Evolutionary conservation across 1,140 invertebrate genomes (phyloP).

Genomic region (Aphis craccivora): DNA sequence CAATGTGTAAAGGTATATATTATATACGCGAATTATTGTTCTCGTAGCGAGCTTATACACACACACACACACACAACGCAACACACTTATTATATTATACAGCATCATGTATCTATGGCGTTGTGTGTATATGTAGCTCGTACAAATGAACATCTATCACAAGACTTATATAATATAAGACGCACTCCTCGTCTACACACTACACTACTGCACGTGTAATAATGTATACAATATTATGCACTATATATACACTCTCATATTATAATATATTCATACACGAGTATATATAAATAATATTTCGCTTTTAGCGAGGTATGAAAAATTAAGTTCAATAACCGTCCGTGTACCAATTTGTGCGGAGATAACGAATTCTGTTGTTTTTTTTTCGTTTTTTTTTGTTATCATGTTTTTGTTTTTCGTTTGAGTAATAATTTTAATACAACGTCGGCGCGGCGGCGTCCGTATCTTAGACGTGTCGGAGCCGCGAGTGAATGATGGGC

Average conservation of each 20-base stretch:
- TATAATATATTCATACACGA: background rate
- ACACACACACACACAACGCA: background rate
- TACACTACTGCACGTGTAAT: background rate
- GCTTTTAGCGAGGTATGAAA: background rate
- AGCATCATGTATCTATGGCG: background rate
- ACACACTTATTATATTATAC: background rate
- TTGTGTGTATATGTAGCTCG: background rate
- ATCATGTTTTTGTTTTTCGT: background rate
- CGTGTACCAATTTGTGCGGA: constrained; percentile 22
- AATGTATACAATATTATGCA: background rate
- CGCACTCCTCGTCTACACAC: background rate
- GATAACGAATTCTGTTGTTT: background rate
- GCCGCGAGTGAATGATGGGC: background rate
- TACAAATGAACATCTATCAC: constrained; percentile 15
- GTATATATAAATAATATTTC: background rate
- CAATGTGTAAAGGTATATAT: background rate
- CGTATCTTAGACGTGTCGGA: background rate
- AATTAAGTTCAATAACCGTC: constrained; percentile 18
- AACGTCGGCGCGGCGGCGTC: background rate
- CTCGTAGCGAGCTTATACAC: background rate
- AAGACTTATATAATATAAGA: background rate
- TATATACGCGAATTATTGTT: background rate
- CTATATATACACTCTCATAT: background rate
- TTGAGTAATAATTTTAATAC: constrained; percentile 23
- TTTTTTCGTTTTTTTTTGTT: background rate